Conservation (phyloP, 2,797 vertebrate genomes). For the Spinibarbus caldwelli region DNA sequence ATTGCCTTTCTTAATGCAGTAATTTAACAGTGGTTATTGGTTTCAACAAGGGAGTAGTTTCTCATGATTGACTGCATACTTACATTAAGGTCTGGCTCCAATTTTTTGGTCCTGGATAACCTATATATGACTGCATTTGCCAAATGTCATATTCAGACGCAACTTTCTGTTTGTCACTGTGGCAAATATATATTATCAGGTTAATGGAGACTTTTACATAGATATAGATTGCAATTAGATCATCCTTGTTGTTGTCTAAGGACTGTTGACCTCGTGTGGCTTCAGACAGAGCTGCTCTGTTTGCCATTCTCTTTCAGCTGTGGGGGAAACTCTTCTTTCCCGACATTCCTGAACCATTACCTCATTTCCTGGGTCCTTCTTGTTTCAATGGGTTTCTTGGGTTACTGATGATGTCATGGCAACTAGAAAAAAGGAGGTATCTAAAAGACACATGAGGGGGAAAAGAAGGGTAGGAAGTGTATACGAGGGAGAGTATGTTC, state of each 20-base stretch:
- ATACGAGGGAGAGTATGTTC: no score
- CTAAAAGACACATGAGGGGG: slow-evolving; percentile 55
- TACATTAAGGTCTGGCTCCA: background rate
- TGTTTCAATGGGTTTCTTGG: slow-evolving; percentile 69
- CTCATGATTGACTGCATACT: background rate
- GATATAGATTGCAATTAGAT: background rate
- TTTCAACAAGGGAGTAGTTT: background rate
- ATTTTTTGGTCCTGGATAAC: background rate
- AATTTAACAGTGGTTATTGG: background rate
- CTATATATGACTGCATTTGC: background rate
- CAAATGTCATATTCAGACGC: background rate
- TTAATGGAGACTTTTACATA: background rate
- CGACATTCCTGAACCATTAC: slow-evolving; percentile 75
- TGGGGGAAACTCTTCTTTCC: slow-evolving; percentile 54
- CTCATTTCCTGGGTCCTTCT: slow-evolving; percentile 77
- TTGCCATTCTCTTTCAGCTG: slow-evolving; percentile 3
- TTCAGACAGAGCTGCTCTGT: background rate
- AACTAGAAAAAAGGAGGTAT: slow-evolving; percentile 64
- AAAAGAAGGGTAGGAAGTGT: no score
- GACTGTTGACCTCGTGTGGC: slow-evolving; percentile 15
- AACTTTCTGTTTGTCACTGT: background rate
- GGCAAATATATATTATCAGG: no score
- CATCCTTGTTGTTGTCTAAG: background rate
- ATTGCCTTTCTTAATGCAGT: background rate
- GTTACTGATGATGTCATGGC: slow-evolving; percentile 77